Base-by-base conservation (phyloP, 2,888 invertebrate species). In the Hypercompe scribonia region DNA sequence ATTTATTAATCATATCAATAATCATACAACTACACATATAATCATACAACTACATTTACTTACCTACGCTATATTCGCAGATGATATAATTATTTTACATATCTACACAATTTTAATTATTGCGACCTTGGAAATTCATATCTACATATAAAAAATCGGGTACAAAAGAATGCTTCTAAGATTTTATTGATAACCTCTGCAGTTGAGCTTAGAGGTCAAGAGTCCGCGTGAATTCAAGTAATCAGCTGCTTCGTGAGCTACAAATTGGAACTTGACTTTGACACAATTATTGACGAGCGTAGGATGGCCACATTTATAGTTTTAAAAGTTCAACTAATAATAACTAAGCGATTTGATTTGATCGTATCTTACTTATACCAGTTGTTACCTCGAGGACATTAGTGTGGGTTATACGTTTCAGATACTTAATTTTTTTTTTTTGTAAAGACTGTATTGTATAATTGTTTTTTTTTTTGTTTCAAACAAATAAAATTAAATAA, bases 241-340 rank as follows among this genome's bases (percentile, higher is more conserved):
- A 67, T 67, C 67, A 67, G 50, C 67, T 67, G 50, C 50, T 50
- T 34, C 50, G 31, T 33, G 33, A 18, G 66, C 66, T 31, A 66
- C 66, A 13, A 50, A 67, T 18, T 67, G 67, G 67, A 50, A 50
- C 46, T 50, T 67, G 67, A 67, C 42, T 42, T 63, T 61, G 61
- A 42, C 70, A 70, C 70, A 70, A 63, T 42, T 70, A 24, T 31
- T 13, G n/a, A 64, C 42, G 11, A 31, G 36, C 34, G 36, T 39
- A 39, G 33, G 34, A 28, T 28, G 18, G 13, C 24, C 24, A 50
- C 31, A 31, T 31, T 31, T 61, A 18, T 61, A 31, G 11, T 31
- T 61, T 18, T 31, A 7, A 61, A 61, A 15, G 31, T 31, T 61
- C 7, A 31, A 15, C 28, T 18, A 31, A 31, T n/a, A n/a, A n/a